Base-by-base conservation (phyloP, 2,797 vertebrate genomes). In the Rhyacichthys aspro region DNA sequence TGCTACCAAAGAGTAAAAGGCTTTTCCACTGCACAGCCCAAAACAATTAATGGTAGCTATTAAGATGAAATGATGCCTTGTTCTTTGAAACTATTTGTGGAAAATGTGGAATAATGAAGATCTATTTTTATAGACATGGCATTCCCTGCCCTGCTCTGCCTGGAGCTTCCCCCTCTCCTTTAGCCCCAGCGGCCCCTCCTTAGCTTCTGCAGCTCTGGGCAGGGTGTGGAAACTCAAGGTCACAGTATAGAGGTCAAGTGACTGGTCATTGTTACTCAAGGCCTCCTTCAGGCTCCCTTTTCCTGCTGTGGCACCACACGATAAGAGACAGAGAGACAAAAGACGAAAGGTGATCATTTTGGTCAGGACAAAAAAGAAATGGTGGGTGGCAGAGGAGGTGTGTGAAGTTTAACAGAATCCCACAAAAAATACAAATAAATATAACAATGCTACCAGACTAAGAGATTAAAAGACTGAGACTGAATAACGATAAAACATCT, bases 281-380 rank as follows among this genome's bases (percentile, higher is more conserved):
- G 93, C 94, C 88, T 88, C 85, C 86, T 86, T 88, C 80, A 67
- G 72, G 85, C 85, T 82, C 81, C 81, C 83, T 87, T 81, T 93
- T 98, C 95, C 96, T 96, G 96, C 94, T 92, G 89, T 94, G 93
- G 91, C 91, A 90, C 91, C 91, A 83, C 72, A 77, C 93, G 96
- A 97, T 98, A 96, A 97, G 94, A 88, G 82, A 86, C 90, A 72
- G 79, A 82, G 89, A 94, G 94, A 97, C 95, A 97, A 96, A 95
- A 91, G 93, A 93, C 56, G 73, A 92, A 95, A 96, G 96, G 94
- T 94, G 94, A 96, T 28, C 92, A 91, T 80, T 81, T 65, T 42
- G 72, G 72, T 58, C 36, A 50, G 55, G 88, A 49, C 59, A 84
- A 78, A 65, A 72, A 73, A 69, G 61, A 46, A 69, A 67, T 43